These are phyloP conservation scores for Sebastes schlegelii DNA, from an alignment of 2,113 vertebrate species.

Conservation along the genomic window DNA sequence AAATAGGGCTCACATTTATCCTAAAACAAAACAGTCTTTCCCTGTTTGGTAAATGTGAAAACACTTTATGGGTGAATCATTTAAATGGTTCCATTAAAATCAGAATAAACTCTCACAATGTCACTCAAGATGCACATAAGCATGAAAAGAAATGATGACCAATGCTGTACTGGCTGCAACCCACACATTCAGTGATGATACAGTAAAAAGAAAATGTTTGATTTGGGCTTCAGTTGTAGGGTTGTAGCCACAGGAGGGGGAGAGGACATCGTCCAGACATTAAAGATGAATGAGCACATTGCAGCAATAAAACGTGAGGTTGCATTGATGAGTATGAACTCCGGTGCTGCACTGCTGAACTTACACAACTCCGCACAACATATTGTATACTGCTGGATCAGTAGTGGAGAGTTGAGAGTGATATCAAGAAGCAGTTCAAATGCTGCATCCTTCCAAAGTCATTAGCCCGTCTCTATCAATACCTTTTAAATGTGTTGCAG, in stretches of 20 bases:
- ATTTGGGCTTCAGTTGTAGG: not conserved
- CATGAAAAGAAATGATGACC: not conserved
- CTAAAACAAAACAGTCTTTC: not conserved
- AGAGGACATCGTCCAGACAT: slow-evolving; percentile 27
- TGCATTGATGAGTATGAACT: slow-evolving; percentile 28
- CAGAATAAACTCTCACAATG: not conserved
- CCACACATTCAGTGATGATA: slow-evolving; percentile 3
- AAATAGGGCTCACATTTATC: not conserved
- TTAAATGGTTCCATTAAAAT: not conserved
- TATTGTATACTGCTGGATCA: slow-evolving; percentile 8
- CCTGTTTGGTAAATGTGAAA: not conserved
- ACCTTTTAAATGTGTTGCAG: not conserved
- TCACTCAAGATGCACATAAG: not conserved
- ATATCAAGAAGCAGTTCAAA: slow-evolving; percentile 9
- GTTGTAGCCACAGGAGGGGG: not conserved
- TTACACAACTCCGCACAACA: slow-evolving; percentile 2
- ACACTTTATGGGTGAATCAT: not conserved
- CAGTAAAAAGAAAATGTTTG: slow-evolving; percentile 15
- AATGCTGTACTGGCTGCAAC: not conserved
- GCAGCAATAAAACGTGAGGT: slow-evolving; percentile 29
- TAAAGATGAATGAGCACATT: slow-evolving; percentile 44
- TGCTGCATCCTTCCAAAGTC: not conserved
- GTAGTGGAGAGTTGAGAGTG: slow-evolving; percentile 12
- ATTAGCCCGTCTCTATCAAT: not conserved
- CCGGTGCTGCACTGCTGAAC: slow-evolving; percentile 15